Percentiles rank a stretch among this genome's conserved stretches.
Evolutionary conservation across 2,888 invertebrate species (phyloP).

Genomic region (Spodoptera exigua): DNA sequence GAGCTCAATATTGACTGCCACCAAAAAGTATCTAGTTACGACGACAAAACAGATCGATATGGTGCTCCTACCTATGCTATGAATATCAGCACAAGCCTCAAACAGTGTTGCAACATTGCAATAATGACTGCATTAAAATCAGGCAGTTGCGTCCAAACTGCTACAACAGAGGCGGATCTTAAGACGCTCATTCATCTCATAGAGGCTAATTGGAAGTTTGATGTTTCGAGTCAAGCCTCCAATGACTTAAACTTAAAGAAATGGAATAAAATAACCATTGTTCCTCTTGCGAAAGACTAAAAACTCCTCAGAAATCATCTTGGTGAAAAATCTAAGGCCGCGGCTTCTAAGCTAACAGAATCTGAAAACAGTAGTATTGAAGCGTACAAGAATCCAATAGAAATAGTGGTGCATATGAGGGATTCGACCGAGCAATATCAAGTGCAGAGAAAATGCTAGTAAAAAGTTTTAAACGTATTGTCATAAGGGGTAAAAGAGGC

Average conservation of each 20-base stretch:
- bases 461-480: neutral
- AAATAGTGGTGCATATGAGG: neutral
- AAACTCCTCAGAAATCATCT: neutral
- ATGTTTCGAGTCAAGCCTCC: neutral
- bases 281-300: neutral
- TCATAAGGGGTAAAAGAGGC: constrained; percentile 45
- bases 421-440: neutral
- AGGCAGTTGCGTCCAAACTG: constrained; percentile 21
- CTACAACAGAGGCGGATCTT: constrained; percentile 9
- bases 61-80: constrained; percentile 45
- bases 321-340: neutral
- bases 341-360: neutral
- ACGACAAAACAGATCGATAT: constrained; percentile 14
- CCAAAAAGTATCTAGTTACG: constrained; percentile 1
- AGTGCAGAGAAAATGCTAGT: neutral
- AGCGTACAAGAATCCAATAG: neutral
- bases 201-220: constrained; percentile 1
- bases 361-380: neutral
- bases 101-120: constrained; percentile 50
- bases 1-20: neutral
- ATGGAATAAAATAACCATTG: neutral
- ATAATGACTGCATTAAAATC: constrained; percentile 30
- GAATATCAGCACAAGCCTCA: constrained; percentile 45
- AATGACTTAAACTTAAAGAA: constrained; percentile 12
- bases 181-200: neutral